Evolutionary conservation across 2,113 vertebrate genomes (phyloP), one percentile per base, ranked within the genome.

Genomic region (Fregata magnificens): DNA sequence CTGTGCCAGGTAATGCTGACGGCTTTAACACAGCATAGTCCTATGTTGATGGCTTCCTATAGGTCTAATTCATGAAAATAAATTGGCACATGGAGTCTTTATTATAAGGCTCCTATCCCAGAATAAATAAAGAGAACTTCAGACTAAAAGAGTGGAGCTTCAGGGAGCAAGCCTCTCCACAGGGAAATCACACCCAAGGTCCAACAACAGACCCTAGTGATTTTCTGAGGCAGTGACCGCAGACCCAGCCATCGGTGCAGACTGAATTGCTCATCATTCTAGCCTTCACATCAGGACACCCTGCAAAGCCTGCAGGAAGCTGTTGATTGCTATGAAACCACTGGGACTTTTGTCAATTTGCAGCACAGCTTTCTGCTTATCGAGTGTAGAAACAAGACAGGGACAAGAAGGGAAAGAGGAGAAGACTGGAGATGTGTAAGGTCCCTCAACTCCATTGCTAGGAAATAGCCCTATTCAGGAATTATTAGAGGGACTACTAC

Each of bases 291-390:
- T 6, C 72, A 89, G 81, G n/a, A 73, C 36, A 76, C 28, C 38
- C 78, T 62, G 40, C 71, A 69, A 74, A 74, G 76, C 45, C 90
- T 83, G 92, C 70, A 90, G 70, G 79, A 61, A 82, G 55, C 67
- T 85, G 90, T 44, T 90, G 79, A 82, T 70, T 92, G 50, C 77
- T 53, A 13, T 55, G 62, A 45, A 93, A 76, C 90, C 85, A 28
- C 1, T 44, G 82, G 90, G 63, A 89, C 22, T 71, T 78, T 0
- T 25, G 28, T 31, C 61, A 61, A 21, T 78, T 87, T 91, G 49
- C 36, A 82, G 65, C 44, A 77, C 67, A 92, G 53, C 45, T 84
- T 65, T 63, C 59, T 38, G 53, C 29, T 87, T 36, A 56, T 8
- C 0, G 0, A 89, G 29, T 16, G 0, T 77, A 91, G 65, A 91